Percentiles rank a stretch among this genome's conserved stretches.
phyloP scores from a whole-genome alignment of 2,113 vertebrate genomes.

The Ctenodactylus gundi region DNA sequence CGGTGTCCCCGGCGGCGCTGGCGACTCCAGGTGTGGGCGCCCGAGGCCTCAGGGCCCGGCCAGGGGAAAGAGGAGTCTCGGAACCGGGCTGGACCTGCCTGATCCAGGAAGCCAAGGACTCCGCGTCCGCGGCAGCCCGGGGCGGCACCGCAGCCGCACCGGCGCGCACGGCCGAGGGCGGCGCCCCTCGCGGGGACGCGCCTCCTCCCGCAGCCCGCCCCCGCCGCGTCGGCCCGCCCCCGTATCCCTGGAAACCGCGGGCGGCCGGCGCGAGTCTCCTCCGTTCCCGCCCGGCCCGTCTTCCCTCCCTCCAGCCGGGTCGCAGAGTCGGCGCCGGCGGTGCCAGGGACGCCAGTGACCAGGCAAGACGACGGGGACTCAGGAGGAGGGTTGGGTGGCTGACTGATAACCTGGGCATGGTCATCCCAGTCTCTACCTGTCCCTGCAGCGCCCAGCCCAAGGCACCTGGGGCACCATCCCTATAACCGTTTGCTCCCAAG shows the following conservation, averaged over 20 bases:
- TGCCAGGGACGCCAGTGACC: neutral
- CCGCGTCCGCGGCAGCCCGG: neutral
- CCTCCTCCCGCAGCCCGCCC: neutral
- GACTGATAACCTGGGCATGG: neutral
- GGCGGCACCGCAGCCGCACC: neutral
- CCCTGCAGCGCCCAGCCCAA: neutral
- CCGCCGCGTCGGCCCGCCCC: neutral
- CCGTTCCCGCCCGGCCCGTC: accelerated
- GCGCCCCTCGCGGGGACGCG: neutral
- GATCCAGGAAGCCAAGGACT: neutral
- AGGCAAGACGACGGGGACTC: neutral
- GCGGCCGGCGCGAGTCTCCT: neutral
- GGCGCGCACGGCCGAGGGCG: neutral
- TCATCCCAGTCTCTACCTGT: neutral
- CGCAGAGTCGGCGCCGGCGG: neutral
- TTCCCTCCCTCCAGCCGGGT: neutral
- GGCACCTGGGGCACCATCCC: neutral
- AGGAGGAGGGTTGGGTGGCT: neutral
- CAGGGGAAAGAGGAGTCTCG: neutral
- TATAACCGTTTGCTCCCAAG: neutral
- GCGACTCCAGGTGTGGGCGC: neutral
- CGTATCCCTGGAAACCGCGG: constrained; percentile 26
- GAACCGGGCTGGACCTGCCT: too few species aligned
- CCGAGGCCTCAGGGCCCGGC: neutral
- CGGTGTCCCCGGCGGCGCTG: neutral